A percentile compares a stretch with the other conserved stretches of the same genome.
phyloP scores from a whole-genome alignment of 2,113 vertebrate genomes.

The Prolemur simus region DNA sequence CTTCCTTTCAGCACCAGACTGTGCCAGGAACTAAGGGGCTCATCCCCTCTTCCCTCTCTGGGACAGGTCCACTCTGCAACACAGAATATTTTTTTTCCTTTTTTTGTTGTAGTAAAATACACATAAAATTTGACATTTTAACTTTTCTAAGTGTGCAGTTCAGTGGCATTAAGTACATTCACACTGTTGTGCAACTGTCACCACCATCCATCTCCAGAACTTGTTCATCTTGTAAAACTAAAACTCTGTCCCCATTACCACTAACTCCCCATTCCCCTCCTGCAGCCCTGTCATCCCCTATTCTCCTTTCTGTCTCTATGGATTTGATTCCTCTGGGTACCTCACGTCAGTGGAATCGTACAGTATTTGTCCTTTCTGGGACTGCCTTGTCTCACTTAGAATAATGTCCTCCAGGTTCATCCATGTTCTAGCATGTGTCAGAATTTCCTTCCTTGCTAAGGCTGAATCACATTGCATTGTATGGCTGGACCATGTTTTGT shows the following conservation, averaged over 20 bases:
- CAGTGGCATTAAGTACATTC: neutral
- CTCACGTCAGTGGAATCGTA: neutral
- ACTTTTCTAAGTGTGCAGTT: neutral
- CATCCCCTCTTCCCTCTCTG: neutral
- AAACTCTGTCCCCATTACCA: neutral
- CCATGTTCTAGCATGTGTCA: neutral
- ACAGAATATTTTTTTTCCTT: neutral
- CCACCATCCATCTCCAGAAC: neutral
- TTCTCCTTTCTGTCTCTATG: neutral
- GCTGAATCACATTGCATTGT: neutral
- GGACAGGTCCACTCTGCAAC: neutral
- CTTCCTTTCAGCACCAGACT: neutral
- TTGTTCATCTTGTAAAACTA: neutral
- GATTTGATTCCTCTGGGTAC: neutral
- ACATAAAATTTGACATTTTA: neutral
- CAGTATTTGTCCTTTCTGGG: neutral
- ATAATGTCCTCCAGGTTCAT: neutral
- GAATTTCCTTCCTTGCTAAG: neutral
- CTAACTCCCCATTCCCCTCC: neutral
- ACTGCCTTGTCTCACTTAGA: neutral
- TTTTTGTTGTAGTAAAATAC: neutral
- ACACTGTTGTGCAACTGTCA: no score
- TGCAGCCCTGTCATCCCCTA: neutral
- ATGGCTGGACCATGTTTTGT: fast-evolving
- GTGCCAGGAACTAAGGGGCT: neutral